These are phyloP conservation scores for Sylvia borin DNA, from an alignment of 2,797 vertebrate species.

Conservation along the genomic window DNA sequence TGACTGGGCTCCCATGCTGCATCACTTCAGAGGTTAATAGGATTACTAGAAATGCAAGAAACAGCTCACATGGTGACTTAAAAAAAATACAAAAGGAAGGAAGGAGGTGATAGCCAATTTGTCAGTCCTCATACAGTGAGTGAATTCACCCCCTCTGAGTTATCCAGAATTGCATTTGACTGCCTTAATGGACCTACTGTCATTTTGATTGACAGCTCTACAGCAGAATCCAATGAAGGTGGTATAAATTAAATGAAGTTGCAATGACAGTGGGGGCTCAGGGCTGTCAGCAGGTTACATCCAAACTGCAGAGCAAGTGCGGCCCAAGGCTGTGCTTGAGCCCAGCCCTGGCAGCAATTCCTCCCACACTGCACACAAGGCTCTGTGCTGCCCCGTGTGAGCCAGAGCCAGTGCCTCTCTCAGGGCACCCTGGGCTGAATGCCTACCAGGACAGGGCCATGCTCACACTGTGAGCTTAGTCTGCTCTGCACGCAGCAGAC, in stretches of 20 bases:
- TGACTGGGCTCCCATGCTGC: neutral
- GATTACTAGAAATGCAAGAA: neutral
- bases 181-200: neutral
- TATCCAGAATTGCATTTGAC: neutral
- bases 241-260: neutral
- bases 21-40: neutral
- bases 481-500: neutral
- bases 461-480: neutral
- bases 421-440: too few species aligned
- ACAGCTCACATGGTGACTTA: neutral
- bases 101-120: neutral
- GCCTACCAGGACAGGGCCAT: neutral
- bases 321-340: neutral
- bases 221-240: neutral
- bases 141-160: neutral
- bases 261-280: neutral
- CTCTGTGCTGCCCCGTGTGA: fast-evolving
- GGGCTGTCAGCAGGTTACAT: neutral
- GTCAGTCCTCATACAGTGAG: neutral
- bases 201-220: constrained; percentile 12
- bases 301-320: neutral
- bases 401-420: neutral
- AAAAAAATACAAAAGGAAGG: neutral
- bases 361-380: fast-evolving
- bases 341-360: neutral